Evolutionary conservation across 2,113 vertebrate species (phyloP).

Genomic region (Probosciger aterrimus): DNA sequence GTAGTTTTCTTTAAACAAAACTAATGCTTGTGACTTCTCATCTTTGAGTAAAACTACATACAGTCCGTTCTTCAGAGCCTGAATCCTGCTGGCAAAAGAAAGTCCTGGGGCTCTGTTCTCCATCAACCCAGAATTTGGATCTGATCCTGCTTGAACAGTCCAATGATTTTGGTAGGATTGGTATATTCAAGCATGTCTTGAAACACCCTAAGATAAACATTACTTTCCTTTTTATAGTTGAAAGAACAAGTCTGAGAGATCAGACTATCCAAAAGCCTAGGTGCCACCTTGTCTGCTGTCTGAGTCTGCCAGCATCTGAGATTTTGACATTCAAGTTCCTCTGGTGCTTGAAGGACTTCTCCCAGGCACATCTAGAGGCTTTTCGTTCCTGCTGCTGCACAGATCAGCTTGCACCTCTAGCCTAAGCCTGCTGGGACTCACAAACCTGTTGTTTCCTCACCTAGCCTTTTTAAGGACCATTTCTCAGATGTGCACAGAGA

Average conservation of each 20-base stretch:
- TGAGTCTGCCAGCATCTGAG: background rate
- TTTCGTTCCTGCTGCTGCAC: background rate
- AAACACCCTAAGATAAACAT: background rate
- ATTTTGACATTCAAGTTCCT: background rate
- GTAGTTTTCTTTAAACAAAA: background rate
- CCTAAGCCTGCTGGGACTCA: background rate
- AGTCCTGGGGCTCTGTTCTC: background rate
- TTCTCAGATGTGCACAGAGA: background rate
- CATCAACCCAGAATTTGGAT: background rate
- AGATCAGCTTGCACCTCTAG: background rate
- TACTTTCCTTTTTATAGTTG: background rate
- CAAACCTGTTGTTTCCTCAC: background rate
- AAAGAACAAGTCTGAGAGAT: background rate
- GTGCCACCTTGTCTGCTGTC: background rate
- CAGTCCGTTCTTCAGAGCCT: background rate
- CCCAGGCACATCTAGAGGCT: background rate
- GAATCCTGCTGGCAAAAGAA: background rate
- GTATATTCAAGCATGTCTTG: background rate
- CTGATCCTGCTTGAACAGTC: background rate
- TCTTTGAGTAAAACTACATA: background rate
- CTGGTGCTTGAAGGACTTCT: background rate
- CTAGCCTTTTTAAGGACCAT: background rate
- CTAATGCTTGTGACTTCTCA: background rate
- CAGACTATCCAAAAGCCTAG: background rate
- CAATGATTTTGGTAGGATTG: background rate